A percentile compares a stretch with the other conserved stretches of the same genome.
Conservation (phyloP, 2,888 invertebrate species). For the Psylliodes chrysocephalus region DNA sequence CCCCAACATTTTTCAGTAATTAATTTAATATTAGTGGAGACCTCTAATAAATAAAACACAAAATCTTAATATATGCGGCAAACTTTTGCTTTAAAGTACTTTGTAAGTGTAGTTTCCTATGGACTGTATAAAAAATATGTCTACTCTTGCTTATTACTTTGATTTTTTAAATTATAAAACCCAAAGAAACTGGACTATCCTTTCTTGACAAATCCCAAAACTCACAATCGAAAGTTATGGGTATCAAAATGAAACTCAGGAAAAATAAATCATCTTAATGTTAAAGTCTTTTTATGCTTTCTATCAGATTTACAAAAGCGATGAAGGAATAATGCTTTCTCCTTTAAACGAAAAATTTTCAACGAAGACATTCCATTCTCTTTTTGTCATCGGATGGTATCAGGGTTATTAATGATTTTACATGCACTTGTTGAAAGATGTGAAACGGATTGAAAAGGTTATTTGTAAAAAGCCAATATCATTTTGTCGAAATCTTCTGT, state of each 20-base stretch:
- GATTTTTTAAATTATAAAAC: too few species aligned
- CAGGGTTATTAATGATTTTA: neutral
- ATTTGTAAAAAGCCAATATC: too few species aligned
- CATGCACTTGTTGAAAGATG: neutral
- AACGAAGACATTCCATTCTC: conserved; percentile 14
- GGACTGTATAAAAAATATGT: too few species aligned
- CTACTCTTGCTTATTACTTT: too few species aligned
- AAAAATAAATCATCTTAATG: conserved; percentile 47
- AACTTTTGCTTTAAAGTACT: too few species aligned
- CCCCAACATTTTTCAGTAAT: too few species aligned
- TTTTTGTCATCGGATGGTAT: conserved; percentile 1
- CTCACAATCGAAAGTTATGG: conserved; percentile 35
- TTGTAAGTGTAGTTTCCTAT: too few species aligned
- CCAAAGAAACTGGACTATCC: conserved; percentile 1
- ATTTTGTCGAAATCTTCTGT: too few species aligned
- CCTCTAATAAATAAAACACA: too few species aligned
- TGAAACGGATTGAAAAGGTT: neutral
- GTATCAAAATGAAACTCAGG: conserved; percentile 34
- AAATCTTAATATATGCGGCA: too few species aligned
- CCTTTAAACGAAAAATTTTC: conserved; percentile 24
- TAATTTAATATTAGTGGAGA: too few species aligned
- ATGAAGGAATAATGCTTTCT: conserved; percentile 25
- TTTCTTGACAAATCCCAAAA: conserved; percentile 21
- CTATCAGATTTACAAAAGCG: conserved; percentile 39
- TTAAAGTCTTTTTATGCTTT: conserved; percentile 45